Evolutionary conservation across 2,113 vertebrate genomes (phyloP), one percentile per base, ranked within the genome.

Genomic region (Myanophis thanlyinensis): DNA sequence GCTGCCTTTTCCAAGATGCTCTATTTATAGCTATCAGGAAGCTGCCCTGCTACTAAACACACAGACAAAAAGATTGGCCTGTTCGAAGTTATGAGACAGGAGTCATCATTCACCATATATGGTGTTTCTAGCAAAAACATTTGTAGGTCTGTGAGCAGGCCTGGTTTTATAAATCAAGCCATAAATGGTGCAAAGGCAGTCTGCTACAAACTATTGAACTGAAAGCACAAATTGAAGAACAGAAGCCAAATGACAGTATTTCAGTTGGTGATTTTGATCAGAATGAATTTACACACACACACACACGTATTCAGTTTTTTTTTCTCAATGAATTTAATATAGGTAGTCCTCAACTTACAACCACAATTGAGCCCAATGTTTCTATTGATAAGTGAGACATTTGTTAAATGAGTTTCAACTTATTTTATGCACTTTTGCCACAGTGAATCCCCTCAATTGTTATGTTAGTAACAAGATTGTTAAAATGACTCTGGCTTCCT

Each of bases 81-180:
- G 85, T 87, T 27, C 93, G 35, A 94, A 96, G 91, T 49, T 46
- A 7, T 53, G 87, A 93, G 92, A 90, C 25, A 27, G 52, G 30
- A 4, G 47, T 92, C 84, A 51, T 7, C 15, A 12, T 92, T 95
- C 93, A 92, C 94, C 73, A 90, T 95, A 92, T 44, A 95, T 30
- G 91, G 89, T 47, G 90, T 95, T 85, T 59, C 44, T 88, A 91
- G 8, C 10, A 88, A 4, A 54, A 94, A 40, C 18, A 46, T 93
- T 93, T 95, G 84, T 87, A 89, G 44, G 90, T 92, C 48, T 95
- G 12, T 90, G 90, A 93, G 91, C 54, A 85, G 62, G 62, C 67
- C 22, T 89, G 93, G 93, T 48, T 35, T 94, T 95, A 90, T 92
- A 95, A 95, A 94, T 92, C 40, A 94, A 95, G 49, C 1, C 40